Percentiles rank a stretch among this genome's conserved stretches.
Conservation (phyloP, 2,888 invertebrate genomes). For the Miltochrista miniata region DNA sequence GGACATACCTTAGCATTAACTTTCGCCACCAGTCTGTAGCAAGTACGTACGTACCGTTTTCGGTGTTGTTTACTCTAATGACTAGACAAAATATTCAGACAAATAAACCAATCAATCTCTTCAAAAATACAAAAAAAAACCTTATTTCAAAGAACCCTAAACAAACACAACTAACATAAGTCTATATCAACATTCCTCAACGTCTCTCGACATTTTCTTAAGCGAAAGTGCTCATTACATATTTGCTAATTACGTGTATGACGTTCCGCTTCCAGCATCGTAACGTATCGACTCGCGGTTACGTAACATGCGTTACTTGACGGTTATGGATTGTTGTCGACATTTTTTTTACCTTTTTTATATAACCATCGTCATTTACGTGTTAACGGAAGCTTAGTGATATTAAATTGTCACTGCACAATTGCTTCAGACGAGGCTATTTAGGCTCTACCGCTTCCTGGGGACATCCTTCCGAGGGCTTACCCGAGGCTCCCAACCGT, state of each 20-base stretch:
- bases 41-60: too few species aligned
- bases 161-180: not conserved
- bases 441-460: too few species aligned
- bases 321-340: not conserved
- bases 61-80: too few species aligned
- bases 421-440: too few species aligned
- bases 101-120: not conserved
- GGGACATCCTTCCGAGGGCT: too few species aligned
- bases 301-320: not conserved
- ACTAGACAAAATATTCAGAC: too few species aligned
- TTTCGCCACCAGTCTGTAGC: too few species aligned
- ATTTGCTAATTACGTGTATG: slow-evolving; percentile 31
- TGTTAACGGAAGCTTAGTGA: too few species aligned
- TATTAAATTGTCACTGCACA: too few species aligned
- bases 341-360: not conserved
- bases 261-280: slow-evolving; percentile 4
- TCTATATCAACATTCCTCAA: not conserved
- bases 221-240: slow-evolving; percentile 29
- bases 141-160: not conserved
- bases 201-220: slow-evolving; percentile 7
- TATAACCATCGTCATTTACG: too few species aligned
- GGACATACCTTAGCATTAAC: too few species aligned
- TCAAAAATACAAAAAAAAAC: not conserved
- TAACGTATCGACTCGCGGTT: slow-evolving; percentile 3
- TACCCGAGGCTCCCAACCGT: too few species aligned